Conservation (phyloP, 1,140 invertebrate species). For the Sarcophaga bullata region DNA sequence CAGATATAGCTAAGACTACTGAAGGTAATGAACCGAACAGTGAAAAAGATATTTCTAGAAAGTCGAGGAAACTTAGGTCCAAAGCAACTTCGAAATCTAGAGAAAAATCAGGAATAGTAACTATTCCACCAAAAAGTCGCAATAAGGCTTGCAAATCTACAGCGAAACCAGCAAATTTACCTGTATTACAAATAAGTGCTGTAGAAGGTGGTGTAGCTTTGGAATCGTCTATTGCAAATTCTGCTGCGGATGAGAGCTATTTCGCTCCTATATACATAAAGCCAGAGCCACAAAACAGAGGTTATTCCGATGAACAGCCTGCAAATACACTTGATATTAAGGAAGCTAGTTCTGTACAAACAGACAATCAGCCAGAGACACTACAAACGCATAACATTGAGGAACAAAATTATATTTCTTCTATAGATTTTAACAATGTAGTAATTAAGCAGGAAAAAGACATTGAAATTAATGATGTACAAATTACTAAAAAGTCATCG, state of each 20-base stretch:
- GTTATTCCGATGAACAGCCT: conserved; percentile 40
- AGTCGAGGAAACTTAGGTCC: background rate
- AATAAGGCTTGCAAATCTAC: conserved; percentile 40
- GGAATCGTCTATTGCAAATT: conserved; percentile 23
- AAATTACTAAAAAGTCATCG: conserved; percentile 46
- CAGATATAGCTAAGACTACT: background rate
- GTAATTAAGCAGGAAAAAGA: conserved; percentile 57
- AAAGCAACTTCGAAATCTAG: background rate
- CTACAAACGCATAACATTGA: conserved; percentile 35
- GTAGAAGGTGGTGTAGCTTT: conserved; percentile 51
- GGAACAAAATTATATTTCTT: conserved; percentile 53
- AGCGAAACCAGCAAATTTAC: background rate
- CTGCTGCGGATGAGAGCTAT: background rate
- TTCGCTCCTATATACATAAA: conserved; percentile 51
- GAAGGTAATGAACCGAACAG: background rate
- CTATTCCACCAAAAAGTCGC: conserved; percentile 11
- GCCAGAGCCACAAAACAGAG: conserved; percentile 50
- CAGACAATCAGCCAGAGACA: background rate
- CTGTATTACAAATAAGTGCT: conserved; percentile 53
- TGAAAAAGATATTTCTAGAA: background rate
- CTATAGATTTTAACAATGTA: conserved; percentile 54
- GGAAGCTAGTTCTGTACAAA: background rate
- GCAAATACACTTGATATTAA: background rate
- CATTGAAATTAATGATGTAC: conserved; percentile 44
- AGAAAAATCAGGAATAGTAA: background rate